phyloP scores from a whole-genome alignment of 2,113 vertebrate species.

The Pseudopodoces humilis region DNA sequence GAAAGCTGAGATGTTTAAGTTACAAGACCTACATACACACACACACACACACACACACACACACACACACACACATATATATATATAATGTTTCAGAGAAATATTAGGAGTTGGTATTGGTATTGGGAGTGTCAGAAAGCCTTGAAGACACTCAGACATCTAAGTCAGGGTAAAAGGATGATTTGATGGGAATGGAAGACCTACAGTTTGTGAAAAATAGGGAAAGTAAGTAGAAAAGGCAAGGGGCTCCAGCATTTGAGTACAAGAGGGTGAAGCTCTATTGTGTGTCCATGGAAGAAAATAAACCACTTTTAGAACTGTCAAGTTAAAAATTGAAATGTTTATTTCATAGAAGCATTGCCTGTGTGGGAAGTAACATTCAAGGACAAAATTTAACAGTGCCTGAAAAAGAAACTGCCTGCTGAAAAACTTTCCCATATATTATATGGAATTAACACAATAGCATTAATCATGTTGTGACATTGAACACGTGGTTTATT shows the following conservation, averaged over 20 bases:
- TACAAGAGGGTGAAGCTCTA: neutral
- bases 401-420: neutral
- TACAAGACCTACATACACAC: neutral
- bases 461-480: slow-evolving; percentile 3
- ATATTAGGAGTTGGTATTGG: neutral
- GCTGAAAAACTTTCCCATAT: neutral
- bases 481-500: neutral
- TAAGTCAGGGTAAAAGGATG: neutral
- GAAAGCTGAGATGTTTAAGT: neutral
- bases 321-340: neutral
- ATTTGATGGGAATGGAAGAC: neutral
- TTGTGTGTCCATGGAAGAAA: neutral
- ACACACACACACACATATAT: neutral
- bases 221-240: neutral
- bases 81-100: neutral
- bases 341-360: neutral
- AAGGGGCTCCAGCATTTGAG: neutral
- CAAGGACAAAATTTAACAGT: neutral
- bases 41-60: too few relatives aligned
- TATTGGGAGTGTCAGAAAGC: neutral
- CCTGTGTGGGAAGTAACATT: neutral
- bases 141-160: neutral
- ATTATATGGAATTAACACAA: neutral
- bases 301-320: neutral
- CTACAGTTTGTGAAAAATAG: neutral